A percentile compares a stretch with the other conserved stretches of the same genome.
These are phyloP conservation scores for Manduca sexta DNA, from an alignment of 1,140 invertebrate genomes.

Conservation along the genomic window DNA sequence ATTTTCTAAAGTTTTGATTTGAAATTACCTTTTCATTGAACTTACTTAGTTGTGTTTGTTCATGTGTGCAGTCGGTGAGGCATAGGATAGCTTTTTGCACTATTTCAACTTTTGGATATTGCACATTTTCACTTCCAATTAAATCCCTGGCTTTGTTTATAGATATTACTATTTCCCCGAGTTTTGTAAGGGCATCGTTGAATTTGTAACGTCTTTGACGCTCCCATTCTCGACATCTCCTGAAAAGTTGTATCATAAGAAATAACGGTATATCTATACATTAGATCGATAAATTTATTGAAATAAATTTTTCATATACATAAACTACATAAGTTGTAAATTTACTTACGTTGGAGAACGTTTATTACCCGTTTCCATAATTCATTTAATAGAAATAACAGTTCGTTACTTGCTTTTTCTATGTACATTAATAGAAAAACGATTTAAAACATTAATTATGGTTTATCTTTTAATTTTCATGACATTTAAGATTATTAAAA, in stretches of 20 bases:
- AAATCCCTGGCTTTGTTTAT: conserved; percentile 42
- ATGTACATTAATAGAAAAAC: too few relatives aligned
- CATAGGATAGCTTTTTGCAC: conserved; percentile 59
- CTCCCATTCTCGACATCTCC: conserved; percentile 60
- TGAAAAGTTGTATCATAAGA: conserved; percentile 20
- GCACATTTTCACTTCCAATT: conserved; percentile 35
- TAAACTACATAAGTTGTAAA: not conserved
- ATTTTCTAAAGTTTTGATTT: too few relatives aligned
- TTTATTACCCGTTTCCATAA: not conserved
- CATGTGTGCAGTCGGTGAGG: conserved; percentile 42
- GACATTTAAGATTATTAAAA: too few relatives aligned
- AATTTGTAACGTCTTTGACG: conserved; percentile 55
- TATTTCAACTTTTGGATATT: conserved; percentile 63
- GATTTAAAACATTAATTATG: too few relatives aligned
- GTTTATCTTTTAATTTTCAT: too few relatives aligned
- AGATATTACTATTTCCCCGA: conserved; percentile 50
- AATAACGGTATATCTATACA: too few relatives aligned
- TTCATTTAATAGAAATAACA: too few relatives aligned
- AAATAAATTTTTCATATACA: too few relatives aligned
- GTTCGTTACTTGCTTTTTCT: too few relatives aligned
- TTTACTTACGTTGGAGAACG: conserved; percentile 34
- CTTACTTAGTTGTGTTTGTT: conserved; percentile 59
- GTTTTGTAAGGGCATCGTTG: conserved; percentile 56
- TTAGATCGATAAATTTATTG: too few relatives aligned
- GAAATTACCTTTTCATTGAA: conserved; percentile 10